Conservation (phyloP, 2,113 vertebrate species). For the Pseudopodoces humilis region DNA sequence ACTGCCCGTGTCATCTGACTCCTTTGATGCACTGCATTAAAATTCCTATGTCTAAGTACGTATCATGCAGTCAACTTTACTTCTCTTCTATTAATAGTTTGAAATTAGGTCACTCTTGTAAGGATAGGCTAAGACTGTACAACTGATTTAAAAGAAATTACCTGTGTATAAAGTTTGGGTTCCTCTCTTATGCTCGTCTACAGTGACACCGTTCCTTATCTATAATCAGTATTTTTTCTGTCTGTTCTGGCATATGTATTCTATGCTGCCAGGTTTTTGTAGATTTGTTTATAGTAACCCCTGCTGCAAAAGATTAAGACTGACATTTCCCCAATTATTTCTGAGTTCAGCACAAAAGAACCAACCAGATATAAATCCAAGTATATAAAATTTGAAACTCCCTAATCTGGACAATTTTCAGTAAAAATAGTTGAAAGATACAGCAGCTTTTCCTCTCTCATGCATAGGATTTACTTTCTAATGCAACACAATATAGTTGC, state of each 20-base stretch:
- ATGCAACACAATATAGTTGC: not conserved
- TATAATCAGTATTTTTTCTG: not conserved
- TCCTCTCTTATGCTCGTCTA: not conserved
- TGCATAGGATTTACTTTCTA: not conserved
- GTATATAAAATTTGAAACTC: not conserved
- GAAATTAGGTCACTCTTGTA: conserved; percentile 47
- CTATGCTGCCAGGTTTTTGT: not conserved
- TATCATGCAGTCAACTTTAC: conserved; percentile 27
- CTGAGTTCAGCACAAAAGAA: not conserved
- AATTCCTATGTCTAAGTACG: conserved; percentile 41
- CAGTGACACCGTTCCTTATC: not conserved
- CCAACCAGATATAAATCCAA: not conserved
- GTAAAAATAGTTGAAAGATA: not conserved
- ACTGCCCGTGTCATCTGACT: conserved; percentile 33
- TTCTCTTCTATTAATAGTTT: conserved; percentile 58
- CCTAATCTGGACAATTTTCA: not conserved
- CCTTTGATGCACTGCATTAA: conserved; percentile 53
- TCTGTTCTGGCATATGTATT: not conserved
- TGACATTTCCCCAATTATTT: not conserved
- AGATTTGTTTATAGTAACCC: conserved; percentile 55
- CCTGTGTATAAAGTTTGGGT: not conserved
- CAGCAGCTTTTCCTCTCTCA: not conserved
- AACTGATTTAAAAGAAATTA: conserved; percentile 13
- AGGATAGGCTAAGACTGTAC: not conserved
- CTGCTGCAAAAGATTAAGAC: conserved; percentile 47